Evolutionary conservation across 2,113 vertebrate genomes (phyloP), one percentile per base, ranked within the genome.

Genomic region (Machaerirhynchus nigripectus): DNA sequence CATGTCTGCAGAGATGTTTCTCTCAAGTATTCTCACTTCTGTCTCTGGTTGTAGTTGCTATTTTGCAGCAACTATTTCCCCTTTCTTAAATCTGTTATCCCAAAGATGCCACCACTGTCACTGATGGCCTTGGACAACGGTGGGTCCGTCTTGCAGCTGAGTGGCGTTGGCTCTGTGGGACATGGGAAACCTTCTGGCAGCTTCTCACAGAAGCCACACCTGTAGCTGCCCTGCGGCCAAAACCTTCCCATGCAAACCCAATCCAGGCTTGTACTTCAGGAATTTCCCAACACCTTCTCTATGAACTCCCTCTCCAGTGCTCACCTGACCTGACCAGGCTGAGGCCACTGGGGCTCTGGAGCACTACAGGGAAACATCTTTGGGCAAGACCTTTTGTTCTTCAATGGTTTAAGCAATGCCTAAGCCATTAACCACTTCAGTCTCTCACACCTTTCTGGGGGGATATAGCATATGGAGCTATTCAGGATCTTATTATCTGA

Each of bases 121-220:
- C 18, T 71, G 44, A 33, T 9, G 30, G n/a, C 27, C 31, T 84
- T 39, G 59, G 31, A 42, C 31, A 10, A 3, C 2, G 3, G 23
- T 3, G 11, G 19, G 7, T n/a, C 11, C 0, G 0, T 49, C 27
- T 44, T 30, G 46, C n/a, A 42, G 17, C 10, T n/a, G 23, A 24
- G 16, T 55, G 47, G 6, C 23, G 3, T 12, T 42, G 15, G 7
- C 18, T 60, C 11, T 37, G 11, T 61, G 17, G 21, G 56, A 70
- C 21, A 20, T 7, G 9, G n/a, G 15, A 33, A 64, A 53, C 7
- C 20, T 49, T 44, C 31, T 31, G 35, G 28, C 28, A 70, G 28
- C 11, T 60, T 26, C 39, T 60, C n/a, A 47, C 9, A 60, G 21
- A 40, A 75, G 28, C 11, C 46, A 19, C 10, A 13, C 19, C 30